Evolutionary conservation across 2,888 invertebrate species (phyloP), one percentile per base, ranked within the genome.

Genomic region (Macrophya annulata): DNA sequence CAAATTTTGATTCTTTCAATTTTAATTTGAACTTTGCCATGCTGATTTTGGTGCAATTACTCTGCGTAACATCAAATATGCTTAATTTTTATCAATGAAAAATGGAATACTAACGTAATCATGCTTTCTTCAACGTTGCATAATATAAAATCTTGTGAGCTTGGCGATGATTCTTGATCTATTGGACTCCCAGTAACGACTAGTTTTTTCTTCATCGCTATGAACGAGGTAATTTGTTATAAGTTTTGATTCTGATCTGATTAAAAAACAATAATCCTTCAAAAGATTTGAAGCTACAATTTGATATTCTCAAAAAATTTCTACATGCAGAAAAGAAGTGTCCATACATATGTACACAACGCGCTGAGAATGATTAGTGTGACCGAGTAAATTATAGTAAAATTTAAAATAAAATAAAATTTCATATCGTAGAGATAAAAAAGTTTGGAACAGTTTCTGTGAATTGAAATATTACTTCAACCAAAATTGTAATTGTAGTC

Each of bases 201-300:
- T 17, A 71, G 8, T 21, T 83, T 65, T 68, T 83, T 83, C 37
- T 83, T 83, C 40, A 81, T 62, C 31, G 81, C 81, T 81, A 25
- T 15, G 25, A 59, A 81, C 15, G 43, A 62, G 1, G 45, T n/a
- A 10, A 74, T 21, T 45, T 12, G 45, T 45, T 40, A 77, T 17
- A 51, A 51, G 55, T 4, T 15, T 43, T 3, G 15, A 25, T 45
- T 15, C 5, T 10, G 45, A 68, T 17, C 31, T 6, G 21, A 37
- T 77, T 9, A 51, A 8, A 37, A 10, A 37, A 77, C 31, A 51
- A 55, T 55, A 25, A 31, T 37, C 25, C 10, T 0, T 15, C 31
- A 25, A 77, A 37, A 48, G 10, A 72, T 43, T 55, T 17, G 4
- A 5, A 10, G 4, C 48, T 4, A 9, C 1, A 48, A 62, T 0